A percentile compares a stretch with the other conserved stretches of the same genome.
Conservation (phyloP, 2,888 invertebrate species). For the Drosophila nr. perissopoda region DNA sequence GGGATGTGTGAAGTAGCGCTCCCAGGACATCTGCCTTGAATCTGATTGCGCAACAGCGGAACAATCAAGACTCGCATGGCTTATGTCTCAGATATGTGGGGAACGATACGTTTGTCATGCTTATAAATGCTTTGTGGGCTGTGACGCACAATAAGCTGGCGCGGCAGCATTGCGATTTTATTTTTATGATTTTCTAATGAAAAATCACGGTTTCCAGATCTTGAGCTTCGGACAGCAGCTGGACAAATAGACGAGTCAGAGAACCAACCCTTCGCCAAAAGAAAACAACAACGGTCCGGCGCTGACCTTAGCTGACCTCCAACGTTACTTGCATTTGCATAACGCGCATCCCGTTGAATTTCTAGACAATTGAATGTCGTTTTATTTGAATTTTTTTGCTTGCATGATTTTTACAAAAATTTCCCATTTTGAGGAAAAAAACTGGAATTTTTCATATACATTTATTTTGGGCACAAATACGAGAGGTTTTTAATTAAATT, state of each 20-base stretch:
- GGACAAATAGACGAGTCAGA: conserved; percentile 47
- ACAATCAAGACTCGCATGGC: conserved; percentile 35
- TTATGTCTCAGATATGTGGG: conserved; percentile 44
- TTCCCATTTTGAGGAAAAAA: conserved; percentile 46
- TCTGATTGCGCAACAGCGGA: conserved; percentile 27
- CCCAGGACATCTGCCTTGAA: conserved; percentile 57
- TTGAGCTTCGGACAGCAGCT: conserved; percentile 61
- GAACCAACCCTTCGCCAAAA: conserved; percentile 75
- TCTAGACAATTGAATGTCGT: conserved; percentile 38
- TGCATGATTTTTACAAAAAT: conserved; percentile 56
- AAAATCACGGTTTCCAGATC: conserved; percentile 62
- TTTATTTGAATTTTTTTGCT: conserved; percentile 12
- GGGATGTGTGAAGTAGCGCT: conserved; percentile 30
- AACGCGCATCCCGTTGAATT: conserved; percentile 51
- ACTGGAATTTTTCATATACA: conserved; percentile 46
- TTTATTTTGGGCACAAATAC: conserved; percentile 49
- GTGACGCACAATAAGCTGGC: conserved; percentile 75
- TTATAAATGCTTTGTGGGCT: conserved; percentile 58
- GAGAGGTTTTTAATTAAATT: conserved; percentile 58
- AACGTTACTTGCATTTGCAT: conserved; percentile 80
- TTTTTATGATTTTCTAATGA: conserved; percentile 77
- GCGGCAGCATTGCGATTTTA: conserved; percentile 60
- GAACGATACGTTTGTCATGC: conserved; percentile 65
- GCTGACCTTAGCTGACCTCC: conserved; percentile 81
- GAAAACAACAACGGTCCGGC: conserved; percentile 58